Evolutionary conservation across 1,140 invertebrate genomes (phyloP).

Genomic region (Tetragonula clypearis): DNA sequence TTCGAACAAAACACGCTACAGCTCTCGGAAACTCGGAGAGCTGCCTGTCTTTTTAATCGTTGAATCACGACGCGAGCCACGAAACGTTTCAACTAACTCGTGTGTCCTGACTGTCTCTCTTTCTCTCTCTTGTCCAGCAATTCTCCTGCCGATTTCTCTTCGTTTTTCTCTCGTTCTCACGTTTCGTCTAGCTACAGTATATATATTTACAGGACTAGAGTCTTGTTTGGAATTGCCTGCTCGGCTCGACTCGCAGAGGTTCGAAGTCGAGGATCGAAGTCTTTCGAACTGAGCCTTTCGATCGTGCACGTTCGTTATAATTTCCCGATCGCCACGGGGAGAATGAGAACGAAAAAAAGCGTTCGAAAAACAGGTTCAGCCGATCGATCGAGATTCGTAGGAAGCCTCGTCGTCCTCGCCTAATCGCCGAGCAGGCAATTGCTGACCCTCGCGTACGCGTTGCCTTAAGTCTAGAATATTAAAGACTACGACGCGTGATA

Average conservation of each 20-base stretch:
- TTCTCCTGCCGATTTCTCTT: constrained; percentile 10
- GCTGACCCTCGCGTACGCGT: constrained; percentile 42
- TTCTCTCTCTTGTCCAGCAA: background rate
- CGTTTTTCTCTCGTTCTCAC: background rate
- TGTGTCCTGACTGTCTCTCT: background rate
- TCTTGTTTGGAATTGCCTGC: constrained; percentile 52
- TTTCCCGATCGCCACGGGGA: too few species aligned
- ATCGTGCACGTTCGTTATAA: too few species aligned
- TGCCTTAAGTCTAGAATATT: constrained; percentile 61
- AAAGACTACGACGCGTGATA: constrained; percentile 51
- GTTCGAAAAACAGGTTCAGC: background rate
- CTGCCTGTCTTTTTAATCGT: too few species aligned
- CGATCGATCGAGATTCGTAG: background rate
- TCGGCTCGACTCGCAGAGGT: constrained; percentile 18
- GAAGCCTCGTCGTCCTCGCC: background rate
- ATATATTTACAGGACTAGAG: constrained; percentile 72
- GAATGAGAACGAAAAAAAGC: background rate
- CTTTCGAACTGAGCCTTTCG: too few species aligned
- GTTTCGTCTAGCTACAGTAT: constrained; percentile 61
- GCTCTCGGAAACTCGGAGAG: too few species aligned
- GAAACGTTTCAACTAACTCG: constrained; percentile 4
- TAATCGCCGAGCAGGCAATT: constrained; percentile 49
- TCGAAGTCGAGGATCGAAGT: background rate
- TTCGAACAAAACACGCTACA: too few species aligned
- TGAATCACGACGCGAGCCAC: background rate